phyloP scores from a whole-genome alignment of 2,113 vertebrate genomes.

The Cyanoderma ruficeps region DNA sequence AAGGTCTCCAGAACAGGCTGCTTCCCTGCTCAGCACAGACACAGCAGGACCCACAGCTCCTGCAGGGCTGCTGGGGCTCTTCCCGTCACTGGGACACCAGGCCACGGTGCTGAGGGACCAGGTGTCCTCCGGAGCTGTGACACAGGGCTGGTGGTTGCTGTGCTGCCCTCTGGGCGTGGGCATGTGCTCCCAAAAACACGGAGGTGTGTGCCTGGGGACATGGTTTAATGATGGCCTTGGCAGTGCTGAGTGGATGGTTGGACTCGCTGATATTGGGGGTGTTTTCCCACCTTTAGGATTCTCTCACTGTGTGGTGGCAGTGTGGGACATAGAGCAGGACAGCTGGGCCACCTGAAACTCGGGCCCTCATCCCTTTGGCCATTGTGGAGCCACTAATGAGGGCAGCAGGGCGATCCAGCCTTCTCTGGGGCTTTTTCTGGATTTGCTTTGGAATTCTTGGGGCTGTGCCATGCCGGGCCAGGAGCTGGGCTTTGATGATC shows the following conservation, averaged over 20 bases:
- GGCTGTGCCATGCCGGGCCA: not conserved
- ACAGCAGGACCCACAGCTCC: not conserved
- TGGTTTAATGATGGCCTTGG: not conserved
- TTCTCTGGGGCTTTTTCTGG: not conserved
- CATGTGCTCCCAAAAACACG: rapidly evolving
- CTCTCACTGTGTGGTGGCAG: not conserved
- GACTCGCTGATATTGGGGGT: rapidly evolving
- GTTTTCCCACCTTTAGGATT: not conserved
- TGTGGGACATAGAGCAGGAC: not conserved
- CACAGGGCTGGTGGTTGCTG: not conserved
- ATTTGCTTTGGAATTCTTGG: not conserved
- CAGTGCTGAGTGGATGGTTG: not conserved
- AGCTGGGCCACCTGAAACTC: not conserved
- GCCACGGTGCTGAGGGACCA: not conserved
- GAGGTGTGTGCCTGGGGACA: not conserved
- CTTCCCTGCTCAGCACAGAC: not conserved
- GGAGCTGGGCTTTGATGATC: not conserved
- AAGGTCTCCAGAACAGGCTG: not conserved
- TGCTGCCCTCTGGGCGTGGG: not conserved
- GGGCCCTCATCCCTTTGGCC: not conserved
- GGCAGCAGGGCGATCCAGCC: no score
- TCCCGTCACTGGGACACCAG: not conserved
- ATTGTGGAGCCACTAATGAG: not conserved
- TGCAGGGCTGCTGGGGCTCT: not conserved
- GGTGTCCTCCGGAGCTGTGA: not conserved